A percentile compares a stretch with the other conserved stretches of the same genome.
Evolutionary conservation across 2,113 vertebrate genomes (phyloP).

Genomic region (Chitala chitala): DNA sequence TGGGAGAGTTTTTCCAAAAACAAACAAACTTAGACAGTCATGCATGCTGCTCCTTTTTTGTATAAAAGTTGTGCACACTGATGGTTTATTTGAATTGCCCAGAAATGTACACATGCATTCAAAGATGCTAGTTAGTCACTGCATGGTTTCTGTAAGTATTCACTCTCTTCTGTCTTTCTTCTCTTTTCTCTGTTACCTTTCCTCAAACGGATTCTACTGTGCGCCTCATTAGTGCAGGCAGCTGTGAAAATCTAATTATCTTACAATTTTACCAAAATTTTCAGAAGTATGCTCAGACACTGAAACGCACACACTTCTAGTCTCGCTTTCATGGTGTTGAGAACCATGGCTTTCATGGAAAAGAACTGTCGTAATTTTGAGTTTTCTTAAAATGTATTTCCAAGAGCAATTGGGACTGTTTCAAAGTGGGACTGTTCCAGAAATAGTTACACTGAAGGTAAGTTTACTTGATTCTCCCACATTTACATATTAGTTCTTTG

Average conservation of each 20-base stretch:
- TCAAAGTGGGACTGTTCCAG: background rate
- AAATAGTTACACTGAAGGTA: background rate
- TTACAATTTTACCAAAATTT: slow-evolving; percentile 24
- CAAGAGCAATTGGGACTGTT: background rate
- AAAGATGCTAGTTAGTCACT: background rate
- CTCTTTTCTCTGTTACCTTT: slow-evolving; percentile 5
- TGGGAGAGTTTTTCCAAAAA: too few species aligned
- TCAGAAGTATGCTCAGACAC: slow-evolving; percentile 9
- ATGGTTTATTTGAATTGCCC: too few species aligned
- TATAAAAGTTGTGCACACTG: too few species aligned
- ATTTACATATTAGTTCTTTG: background rate
- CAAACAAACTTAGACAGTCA: too few species aligned
- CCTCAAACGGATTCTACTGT: background rate
- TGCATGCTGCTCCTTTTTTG: too few species aligned
- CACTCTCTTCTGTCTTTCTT: background rate
- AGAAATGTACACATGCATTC: too few species aligned
- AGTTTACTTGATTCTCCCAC: slow-evolving; percentile 1
- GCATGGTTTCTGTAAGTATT: background rate
- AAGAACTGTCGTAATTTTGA: background rate
- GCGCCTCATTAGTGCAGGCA: slow-evolving; percentile 36
- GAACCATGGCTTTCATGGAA: background rate
- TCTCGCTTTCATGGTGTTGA: background rate
- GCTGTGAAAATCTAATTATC: slow-evolving; percentile 49
- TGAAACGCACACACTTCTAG: background rate
- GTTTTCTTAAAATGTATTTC: background rate